A percentile compares a stretch with the other conserved stretches of the same genome.
phyloP scores from a whole-genome alignment of 2,797 vertebrate species.

The Synanceia verrucosa region DNA sequence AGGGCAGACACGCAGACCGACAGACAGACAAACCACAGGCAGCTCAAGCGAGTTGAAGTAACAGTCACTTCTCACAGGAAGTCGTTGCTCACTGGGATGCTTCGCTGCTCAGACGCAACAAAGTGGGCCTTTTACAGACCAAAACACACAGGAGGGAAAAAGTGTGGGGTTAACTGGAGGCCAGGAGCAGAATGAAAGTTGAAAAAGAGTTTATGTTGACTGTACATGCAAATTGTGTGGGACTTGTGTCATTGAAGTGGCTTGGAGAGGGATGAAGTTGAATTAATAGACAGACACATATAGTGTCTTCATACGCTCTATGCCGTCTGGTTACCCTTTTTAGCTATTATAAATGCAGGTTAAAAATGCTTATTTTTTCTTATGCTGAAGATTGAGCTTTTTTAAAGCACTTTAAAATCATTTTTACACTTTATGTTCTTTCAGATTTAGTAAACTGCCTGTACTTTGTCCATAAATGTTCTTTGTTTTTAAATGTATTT shows the following conservation, averaged over 20 bases:
- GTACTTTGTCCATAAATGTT: too few relatives aligned
- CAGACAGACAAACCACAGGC: conserved; percentile 74
- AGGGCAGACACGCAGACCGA: conserved; percentile 67
- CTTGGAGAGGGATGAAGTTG: conserved; percentile 16
- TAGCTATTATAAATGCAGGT: too few relatives aligned
- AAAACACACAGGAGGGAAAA: conserved; percentile 58
- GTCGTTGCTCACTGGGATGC: conserved; percentile 72
- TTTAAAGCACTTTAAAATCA: too few relatives aligned
- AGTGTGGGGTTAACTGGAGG: conserved; percentile 65
- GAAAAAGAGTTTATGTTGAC: conserved; percentile 57
- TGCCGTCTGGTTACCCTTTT: conserved; percentile 17
- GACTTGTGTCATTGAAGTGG: conserved; percentile 21
- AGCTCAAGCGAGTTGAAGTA: conserved; percentile 71
- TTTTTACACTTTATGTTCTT: too few relatives aligned
- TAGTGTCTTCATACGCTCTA: conserved; percentile 16
- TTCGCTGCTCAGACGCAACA: conserved; percentile 78
- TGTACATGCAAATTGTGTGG: conserved; percentile 56
- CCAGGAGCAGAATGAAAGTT: conserved; percentile 45
- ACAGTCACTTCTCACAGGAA: conserved; percentile 76
- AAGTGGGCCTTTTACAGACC: conserved; percentile 66
- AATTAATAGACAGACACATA: conserved; percentile 24
- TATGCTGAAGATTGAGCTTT: too few relatives aligned
- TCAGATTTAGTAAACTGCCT: too few relatives aligned
- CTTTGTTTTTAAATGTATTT: too few relatives aligned
- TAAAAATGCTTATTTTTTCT: too few relatives aligned